Base-by-base conservation (phyloP, 2,888 invertebrate species). In the Hanleya hanleyi region DNA sequence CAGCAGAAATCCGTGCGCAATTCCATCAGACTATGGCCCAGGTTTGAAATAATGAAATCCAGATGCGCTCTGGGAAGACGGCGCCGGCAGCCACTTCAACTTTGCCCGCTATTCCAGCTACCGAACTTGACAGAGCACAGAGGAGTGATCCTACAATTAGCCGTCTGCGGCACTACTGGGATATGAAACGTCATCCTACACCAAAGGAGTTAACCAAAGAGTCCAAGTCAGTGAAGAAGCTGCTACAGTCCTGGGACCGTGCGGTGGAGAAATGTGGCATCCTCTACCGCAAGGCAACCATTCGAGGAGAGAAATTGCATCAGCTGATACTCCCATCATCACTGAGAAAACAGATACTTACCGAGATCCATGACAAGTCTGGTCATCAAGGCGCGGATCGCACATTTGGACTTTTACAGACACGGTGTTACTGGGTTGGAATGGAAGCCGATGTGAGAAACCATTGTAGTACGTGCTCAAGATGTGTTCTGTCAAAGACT, bases 381-480 rank as follows among this genome's bases (percentile, higher is more conserved):
- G 71, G 71, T 18, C 71, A 71, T 67, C 71, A 67, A 36, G 71
- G 66, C 15, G 32, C 37, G 26, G 67, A 71, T 29, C 50, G 71
- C 12, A 76, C 73, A 22, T 38, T 67, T 6, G 32, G 22, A 0
- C n/a, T 74, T n/a, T 15, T 68, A 15, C 33, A 41, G 9, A 18
- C 47, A 4, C 49, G 76, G 35, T 70, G 67, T 49, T 76, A 67
- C 26, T 76, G 70, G 76, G 64, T 69, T 36, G 68, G 67, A 12
- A 69, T 74, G 65, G 15, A 32, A 18, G 50, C 15, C 9, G 69
- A 76, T 51, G 57, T 76, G 4, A 33, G 9, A 32, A 36, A 33
- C 12, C 67, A 65, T 29, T 67, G 67, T 26, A 26, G 33, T 22
- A 9, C 66, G 12, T 74, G 76, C 41, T 32, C 50, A 9, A 33